phyloP scores from a whole-genome alignment of 2,797 vertebrate species.

The Chelmon rostratus region DNA sequence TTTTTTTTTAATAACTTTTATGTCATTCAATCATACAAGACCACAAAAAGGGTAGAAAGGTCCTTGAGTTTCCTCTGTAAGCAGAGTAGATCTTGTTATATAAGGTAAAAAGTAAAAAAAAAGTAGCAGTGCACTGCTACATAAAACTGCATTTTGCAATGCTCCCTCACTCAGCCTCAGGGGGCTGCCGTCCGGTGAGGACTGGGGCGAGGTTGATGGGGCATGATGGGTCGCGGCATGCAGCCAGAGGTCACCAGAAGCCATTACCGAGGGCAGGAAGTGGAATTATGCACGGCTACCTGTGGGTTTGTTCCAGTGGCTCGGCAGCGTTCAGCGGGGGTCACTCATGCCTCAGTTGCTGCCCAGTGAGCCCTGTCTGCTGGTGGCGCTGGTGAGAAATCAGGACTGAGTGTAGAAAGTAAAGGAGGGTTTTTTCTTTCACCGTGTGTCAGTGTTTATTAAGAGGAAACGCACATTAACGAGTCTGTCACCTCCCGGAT shows the following conservation, averaged over 20 bases:
- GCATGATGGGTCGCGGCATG: conserved; percentile 44
- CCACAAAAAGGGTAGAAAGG: not conserved
- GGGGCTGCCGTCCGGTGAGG: conserved; percentile 37
- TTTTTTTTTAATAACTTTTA: no score
- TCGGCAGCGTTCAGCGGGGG: conserved; percentile 53
- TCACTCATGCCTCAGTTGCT: conserved; percentile 62
- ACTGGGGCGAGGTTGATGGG: conserved; percentile 47
- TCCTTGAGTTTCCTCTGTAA: not conserved
- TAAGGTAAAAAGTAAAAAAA: no score
- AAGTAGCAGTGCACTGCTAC: not conserved
- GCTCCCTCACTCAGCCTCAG: conserved; percentile 9
- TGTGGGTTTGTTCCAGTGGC: conserved; percentile 58
- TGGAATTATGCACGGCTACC: conserved; percentile 75
- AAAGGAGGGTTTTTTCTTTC: not conserved
- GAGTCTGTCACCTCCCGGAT: conserved; percentile 42
- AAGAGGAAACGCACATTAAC: conserved; percentile 52
- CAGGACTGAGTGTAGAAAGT: conserved; percentile 5
- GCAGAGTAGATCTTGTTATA: not conserved
- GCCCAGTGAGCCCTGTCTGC: conserved; percentile 55
- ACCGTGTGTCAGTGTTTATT: conserved; percentile 42
- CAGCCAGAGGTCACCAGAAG: conserved; percentile 64
- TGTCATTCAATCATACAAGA: not conserved
- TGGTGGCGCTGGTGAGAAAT: not conserved
- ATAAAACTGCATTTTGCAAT: conserved; percentile 13
- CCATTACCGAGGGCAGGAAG: conserved; percentile 72